These are phyloP conservation scores for Zapornia atra DNA, from an alignment of 2,113 vertebrate species.

Conservation along the genomic window DNA sequence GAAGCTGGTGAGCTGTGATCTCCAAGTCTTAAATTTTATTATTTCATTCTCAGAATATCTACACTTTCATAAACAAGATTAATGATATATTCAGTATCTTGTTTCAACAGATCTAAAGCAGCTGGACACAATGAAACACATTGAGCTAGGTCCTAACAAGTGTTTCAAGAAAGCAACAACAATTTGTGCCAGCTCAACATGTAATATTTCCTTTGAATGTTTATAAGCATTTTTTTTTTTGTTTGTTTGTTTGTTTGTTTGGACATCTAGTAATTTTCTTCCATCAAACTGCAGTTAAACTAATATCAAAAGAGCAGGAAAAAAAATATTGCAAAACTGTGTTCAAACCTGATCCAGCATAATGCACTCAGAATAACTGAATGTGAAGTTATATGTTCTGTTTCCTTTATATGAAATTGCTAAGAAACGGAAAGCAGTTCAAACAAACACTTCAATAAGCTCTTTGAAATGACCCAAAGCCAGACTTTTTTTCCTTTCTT, in stretches of 20 bases:
- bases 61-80: neutral
- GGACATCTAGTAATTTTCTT: neutral
- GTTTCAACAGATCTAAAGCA: neutral
- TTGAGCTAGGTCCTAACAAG: neutral
- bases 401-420: constrained; percentile 28
- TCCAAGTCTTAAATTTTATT: neutral
- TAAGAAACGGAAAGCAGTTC: constrained; percentile 10
- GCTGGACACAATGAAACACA: neutral
- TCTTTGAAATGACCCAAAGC: constrained; percentile 38
- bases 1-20: neutral
- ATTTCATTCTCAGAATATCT: neutral
- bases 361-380: neutral
- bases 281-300: neutral
- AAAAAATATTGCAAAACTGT: neutral
- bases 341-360: neutral
- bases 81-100: neutral
- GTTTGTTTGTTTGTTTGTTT: neutral
- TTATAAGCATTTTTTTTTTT: neutral
- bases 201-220: neutral
- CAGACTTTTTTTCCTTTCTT: neutral
- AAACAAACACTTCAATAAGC: constrained; percentile 47
- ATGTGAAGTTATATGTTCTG: neutral
- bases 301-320: neutral
- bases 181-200: neutral
- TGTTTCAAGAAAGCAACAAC: neutral